Conservation (phyloP, 2,797 vertebrate genomes). For the Brotula barbata region DNA sequence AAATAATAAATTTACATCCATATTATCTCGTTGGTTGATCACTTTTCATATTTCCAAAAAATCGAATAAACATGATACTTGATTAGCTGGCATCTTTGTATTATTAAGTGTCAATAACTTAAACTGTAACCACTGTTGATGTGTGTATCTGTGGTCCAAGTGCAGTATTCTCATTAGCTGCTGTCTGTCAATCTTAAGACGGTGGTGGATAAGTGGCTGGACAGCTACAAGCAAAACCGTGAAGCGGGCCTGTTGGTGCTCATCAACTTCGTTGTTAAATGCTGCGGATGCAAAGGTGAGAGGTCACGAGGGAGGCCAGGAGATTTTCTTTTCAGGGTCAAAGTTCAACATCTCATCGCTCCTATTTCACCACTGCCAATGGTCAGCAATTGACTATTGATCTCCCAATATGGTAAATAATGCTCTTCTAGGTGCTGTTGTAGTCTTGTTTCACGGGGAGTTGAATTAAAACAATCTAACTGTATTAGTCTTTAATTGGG, state of each 20-base stretch:
- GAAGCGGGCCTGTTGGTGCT: slow-evolving; percentile 83
- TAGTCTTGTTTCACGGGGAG: too few relatives aligned
- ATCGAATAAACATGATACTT: too few relatives aligned
- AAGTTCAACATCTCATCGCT: slow-evolving; percentile 61
- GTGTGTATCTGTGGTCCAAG: slow-evolving; percentile 29
- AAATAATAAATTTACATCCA: too few relatives aligned
- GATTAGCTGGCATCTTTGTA: too few relatives aligned
- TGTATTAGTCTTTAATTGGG: too few relatives aligned
- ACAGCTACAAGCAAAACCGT: slow-evolving; percentile 83
- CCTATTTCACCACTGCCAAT: slow-evolving; percentile 44
- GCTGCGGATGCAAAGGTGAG: slow-evolving; percentile 91
- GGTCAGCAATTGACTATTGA: slow-evolving; percentile 51
- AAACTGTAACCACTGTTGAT: not conserved
- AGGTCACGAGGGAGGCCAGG: slow-evolving; percentile 40
- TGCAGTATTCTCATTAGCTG: slow-evolving; percentile 44
- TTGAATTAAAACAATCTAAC: too few relatives aligned
- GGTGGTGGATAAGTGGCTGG: slow-evolving; percentile 91
- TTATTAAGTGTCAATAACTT: too few relatives aligned
- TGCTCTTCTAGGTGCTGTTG: too few relatives aligned
- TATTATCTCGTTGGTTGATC: too few relatives aligned
- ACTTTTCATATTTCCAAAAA: too few relatives aligned
- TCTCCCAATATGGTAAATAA: slow-evolving; percentile 32
- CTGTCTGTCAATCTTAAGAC: slow-evolving; percentile 73
- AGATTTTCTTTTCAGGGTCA: slow-evolving; percentile 32
- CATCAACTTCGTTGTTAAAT: slow-evolving; percentile 86